Evolutionary conservation across 2,797 vertebrate species (phyloP).

Genomic region (Falco novaeseelandiae): DNA sequence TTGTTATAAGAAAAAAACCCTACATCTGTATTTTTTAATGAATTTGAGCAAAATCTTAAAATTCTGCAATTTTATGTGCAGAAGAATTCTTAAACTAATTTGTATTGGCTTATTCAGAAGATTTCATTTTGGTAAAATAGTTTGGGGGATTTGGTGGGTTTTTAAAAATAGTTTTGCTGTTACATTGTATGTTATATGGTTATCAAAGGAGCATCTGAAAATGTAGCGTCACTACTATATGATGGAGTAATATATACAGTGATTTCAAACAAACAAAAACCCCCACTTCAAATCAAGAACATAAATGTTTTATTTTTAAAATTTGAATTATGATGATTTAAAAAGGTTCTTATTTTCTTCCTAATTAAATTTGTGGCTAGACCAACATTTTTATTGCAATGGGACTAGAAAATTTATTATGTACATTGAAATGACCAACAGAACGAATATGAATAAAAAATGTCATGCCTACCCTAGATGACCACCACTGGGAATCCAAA

Average conservation of each 20-base stretch:
- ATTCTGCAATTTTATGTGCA: neutral
- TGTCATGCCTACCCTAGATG: rapidly evolving
- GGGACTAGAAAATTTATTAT: neutral
- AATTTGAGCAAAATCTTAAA: neutral
- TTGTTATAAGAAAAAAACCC: neutral
- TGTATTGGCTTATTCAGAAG: neutral
- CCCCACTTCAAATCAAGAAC: neutral
- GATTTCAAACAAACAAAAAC: neutral
- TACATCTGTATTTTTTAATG: neutral
- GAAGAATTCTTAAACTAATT: neutral
- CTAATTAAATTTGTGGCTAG: neutral
- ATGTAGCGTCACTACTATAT: neutral
- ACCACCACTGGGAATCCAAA: neutral
- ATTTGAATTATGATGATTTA: rapidly evolving
- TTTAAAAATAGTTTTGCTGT: neutral
- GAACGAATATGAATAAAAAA: neutral
- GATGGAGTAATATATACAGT: neutral
- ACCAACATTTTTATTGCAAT: neutral
- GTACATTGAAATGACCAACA: neutral
- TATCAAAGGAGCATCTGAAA: neutral
- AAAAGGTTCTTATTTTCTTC: neutral
- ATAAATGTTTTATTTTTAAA: neutral
- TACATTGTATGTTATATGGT: neutral
- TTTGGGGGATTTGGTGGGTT: neutral
- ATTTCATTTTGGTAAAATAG: neutral